Percentiles rank a stretch among this genome's conserved stretches.
phyloP scores from a whole-genome alignment of 92 coral and sea anemone species.

The Porites cylindrica region DNA sequence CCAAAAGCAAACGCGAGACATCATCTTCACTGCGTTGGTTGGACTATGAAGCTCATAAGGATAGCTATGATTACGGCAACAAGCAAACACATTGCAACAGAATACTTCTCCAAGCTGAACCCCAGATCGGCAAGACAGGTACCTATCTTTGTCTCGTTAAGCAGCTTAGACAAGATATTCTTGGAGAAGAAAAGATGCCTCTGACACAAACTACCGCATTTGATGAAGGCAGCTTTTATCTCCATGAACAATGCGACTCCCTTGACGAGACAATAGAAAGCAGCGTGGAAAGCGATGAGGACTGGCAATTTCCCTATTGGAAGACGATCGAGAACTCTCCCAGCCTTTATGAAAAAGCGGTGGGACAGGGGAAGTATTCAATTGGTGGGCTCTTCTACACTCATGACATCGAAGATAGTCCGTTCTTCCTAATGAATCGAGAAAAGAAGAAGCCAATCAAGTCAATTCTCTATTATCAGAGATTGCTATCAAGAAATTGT shows the following conservation, averaged over 20 bases:
- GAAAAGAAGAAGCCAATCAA: neutral
- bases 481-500: neutral
- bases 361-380: slow-evolving; percentile 26
- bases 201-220: neutral
- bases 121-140: slow-evolving; percentile 70
- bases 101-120: slow-evolving; percentile 66
- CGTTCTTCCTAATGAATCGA: neutral
- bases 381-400: slow-evolving; percentile 39
- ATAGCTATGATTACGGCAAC: slow-evolving; percentile 50
- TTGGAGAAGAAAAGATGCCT: neutral
- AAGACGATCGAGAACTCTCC: slow-evolving; percentile 26
- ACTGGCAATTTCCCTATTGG: slow-evolving; percentile 41
- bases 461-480: neutral
- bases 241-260: neutral
- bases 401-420: slow-evolving; percentile 34
- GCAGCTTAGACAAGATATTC: neutral
- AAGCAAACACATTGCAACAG: slow-evolving; percentile 35
- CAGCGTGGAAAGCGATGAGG: neutral
- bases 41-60: slow-evolving; percentile 35
- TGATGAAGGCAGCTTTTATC: neutral
- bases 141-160: slow-evolving; percentile 47
- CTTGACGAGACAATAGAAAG: neutral
- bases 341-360: slow-evolving; percentile 37
- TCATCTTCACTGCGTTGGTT: slow-evolving; percentile 43
- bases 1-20: neutral